Evolutionary conservation across 2,888 invertebrate species (phyloP), one percentile per base, ranked within the genome.

Genomic region (Pinctada fucata): DNA sequence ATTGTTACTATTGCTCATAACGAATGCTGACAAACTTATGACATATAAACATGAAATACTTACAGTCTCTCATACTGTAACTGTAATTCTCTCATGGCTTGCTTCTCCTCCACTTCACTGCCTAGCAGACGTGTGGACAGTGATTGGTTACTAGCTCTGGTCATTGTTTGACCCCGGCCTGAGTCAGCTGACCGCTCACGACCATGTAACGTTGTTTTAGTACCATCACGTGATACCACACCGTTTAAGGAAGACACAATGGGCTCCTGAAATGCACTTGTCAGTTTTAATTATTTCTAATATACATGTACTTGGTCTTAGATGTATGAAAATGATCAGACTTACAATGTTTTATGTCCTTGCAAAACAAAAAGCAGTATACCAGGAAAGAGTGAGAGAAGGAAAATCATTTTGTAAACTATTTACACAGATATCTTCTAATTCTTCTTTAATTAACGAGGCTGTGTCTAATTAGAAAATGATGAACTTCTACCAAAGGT

Each of bases 211-310:
- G 85, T 84, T 72, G 83, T 82, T 45, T 83, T 82, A 16, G 89
- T 89, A 1, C 79, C 84, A 72, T 90, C 89, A 31, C 89, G 80
- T 3, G 91, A 90, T 4, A 84, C 81, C 82, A 86, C 86, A 78
- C 83, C 76, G 52, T 64, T 83, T 16, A 90, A 79, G 3, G 88
- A 88, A 5, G 89, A 90, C 4, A 90, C 88, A 0, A 83, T 80
- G 10, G 88, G 87, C 47, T 88, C 89, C 89, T 89, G 80, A 31
- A 58, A 10, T n/a, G 10, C n/a, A 58, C 8, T 58, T 58, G 63
- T 58, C 8, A 58, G n/a, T 58, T 8, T 58, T n/a, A 8, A 58
- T 58, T 8, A 58, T 58, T 8, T 58, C n/a, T 10, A 8, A 31
- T 31, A 13, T 67, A 10, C 4, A n/a, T 13, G 8, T 45, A 10